Base-by-base conservation (phyloP, 2,888 invertebrate genomes). In the Blastobasis lacticolella region DNA sequence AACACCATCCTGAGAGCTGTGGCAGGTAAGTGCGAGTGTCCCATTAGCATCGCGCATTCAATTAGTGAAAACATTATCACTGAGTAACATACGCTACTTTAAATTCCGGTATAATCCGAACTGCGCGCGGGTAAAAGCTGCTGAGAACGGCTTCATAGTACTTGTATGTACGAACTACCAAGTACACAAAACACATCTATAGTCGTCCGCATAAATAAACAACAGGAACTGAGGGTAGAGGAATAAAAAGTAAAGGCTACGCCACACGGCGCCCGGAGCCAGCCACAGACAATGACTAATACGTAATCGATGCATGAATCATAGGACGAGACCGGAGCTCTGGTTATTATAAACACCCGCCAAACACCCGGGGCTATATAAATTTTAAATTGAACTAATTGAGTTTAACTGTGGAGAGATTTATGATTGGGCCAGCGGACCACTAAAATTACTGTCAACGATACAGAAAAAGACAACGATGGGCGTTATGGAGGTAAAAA, bases 381-480 rank as follows among this genome's bases (percentile, higher is more conserved):
- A 10, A 50, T 62, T 62, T 66, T 64, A 36, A 7, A 36, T 45
- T 58, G 52, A 58, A 62, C 66, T 68, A 69, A 75, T 71, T 69
- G 67, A 57, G 44, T 62, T 63, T 58, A 66, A 64, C 56, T 61
- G 57, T 56, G 58, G 51, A 57, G 56, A 65, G 63, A 71, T 69
- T 59, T 67, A 75, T 50, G 63, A 50, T 54, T 51, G 57, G 51
- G 53, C 56, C 61, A 65, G 68, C 56, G 59, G 60, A 23, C 23
- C 61, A 66, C 67, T 66, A 62, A 71, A 65, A 71, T 73, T 66
- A 72, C 63, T 67, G 69, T 71, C 69, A 63, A 60, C 63, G 62
- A 51, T 23, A 23, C 23, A 23, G 23, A 23, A 23, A 23, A 23
- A 23, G 23, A 23, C 23, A 23, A 23, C 23, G 23, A 23, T 23